phyloP scores from a whole-genome alignment of 2,888 invertebrate genomes.

The Amiota mariae region DNA sequence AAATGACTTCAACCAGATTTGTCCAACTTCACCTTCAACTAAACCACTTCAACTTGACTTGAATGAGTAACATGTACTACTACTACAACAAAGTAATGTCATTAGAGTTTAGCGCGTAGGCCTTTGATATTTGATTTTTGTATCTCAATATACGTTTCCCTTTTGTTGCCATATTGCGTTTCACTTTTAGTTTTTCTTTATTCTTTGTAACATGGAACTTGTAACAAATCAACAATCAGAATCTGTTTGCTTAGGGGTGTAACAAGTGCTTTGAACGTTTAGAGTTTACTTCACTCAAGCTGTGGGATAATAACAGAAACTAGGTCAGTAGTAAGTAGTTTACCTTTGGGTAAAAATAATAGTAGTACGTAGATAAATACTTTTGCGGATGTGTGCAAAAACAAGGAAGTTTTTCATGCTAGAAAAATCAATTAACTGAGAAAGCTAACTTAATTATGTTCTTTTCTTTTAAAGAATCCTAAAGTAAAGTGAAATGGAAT shows the following conservation, averaged over 20 bases:
- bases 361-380: background rate
- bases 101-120: slow-evolving; percentile 39
- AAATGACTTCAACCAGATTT: slow-evolving; percentile 35
- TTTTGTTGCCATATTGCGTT: slow-evolving; percentile 69
- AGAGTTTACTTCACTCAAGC: slow-evolving; percentile 34
- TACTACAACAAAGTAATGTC: slow-evolving; percentile 44
- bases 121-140: slow-evolving; percentile 68
- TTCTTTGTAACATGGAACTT: background rate
- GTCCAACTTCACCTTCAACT: slow-evolving; percentile 11
- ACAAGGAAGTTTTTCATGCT: slow-evolving; percentile 17
- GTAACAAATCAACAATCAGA: background rate
- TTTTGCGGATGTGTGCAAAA: background rate
- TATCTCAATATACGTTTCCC: slow-evolving; percentile 47
- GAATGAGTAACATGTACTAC: background rate
- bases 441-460: slow-evolving; percentile 2
- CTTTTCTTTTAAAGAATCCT: background rate
- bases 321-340: slow-evolving; percentile 53
- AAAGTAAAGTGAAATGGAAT: background rate
- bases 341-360: slow-evolving; percentile 16
- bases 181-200: slow-evolving; percentile 60
- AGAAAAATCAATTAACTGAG: slow-evolving; percentile 21
- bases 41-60: background rate
- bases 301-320: slow-evolving; percentile 42
- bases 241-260: slow-evolving; percentile 11
- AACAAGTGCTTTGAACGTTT: slow-evolving; percentile 57